These are phyloP conservation scores for Delia radicum DNA, from an alignment of 1,140 invertebrate species.

Conservation along the genomic window DNA sequence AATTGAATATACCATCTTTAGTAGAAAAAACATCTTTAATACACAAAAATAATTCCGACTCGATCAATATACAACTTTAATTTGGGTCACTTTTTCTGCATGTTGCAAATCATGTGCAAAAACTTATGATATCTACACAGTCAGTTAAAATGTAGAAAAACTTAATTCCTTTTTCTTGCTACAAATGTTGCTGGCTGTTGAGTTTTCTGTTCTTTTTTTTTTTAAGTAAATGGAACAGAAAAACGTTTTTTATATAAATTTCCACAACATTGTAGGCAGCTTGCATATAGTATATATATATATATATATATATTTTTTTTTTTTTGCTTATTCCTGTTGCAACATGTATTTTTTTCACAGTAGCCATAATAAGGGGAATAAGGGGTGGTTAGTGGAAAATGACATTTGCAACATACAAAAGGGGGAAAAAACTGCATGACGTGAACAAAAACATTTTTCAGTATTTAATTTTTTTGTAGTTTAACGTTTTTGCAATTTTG, in stretches of 20 bases:
- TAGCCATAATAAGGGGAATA: not conserved
- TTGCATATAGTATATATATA: too few relatives aligned
- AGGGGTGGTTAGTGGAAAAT: not conserved
- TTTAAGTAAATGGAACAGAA: not conserved
- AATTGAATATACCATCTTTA: too few relatives aligned
- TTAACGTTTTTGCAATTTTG: not conserved
- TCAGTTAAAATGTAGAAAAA: too few relatives aligned
- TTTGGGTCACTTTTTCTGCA: too few relatives aligned
- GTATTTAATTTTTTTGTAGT: not conserved
- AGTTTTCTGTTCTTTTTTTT: not conserved
- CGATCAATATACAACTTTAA: too few relatives aligned
- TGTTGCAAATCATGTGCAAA: too few relatives aligned
- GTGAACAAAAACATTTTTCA: not conserved
- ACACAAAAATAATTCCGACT: too few relatives aligned
- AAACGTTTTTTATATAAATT: not conserved
- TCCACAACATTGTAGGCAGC: not conserved
- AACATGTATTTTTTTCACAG: not conserved
- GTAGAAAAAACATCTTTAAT: too few relatives aligned
- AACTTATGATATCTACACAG: too few relatives aligned
- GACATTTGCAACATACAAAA: not conserved
- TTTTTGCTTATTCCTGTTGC: not conserved
- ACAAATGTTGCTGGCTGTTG: not conserved
- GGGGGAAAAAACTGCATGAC: too few relatives aligned
- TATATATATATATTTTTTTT: not conserved
- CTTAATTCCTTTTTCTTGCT: too few relatives aligned